Conservation (phyloP, 2,888 invertebrate species). For the Cyaniris semiargus region DNA sequence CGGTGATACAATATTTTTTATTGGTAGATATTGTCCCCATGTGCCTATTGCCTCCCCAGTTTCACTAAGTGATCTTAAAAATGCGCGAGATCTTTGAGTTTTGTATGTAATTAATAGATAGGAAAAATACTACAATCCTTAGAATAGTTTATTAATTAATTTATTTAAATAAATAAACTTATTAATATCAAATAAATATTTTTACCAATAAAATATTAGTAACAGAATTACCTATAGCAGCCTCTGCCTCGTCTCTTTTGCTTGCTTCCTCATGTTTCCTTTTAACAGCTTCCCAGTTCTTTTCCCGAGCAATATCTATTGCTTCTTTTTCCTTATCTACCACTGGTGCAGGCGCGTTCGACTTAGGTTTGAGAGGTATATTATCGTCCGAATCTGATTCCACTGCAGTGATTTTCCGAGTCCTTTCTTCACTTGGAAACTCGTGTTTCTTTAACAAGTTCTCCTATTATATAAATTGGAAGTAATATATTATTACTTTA, state of each 20-base stretch:
- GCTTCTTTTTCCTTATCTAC: constrained; percentile 76
- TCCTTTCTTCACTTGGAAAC: constrained; percentile 58
- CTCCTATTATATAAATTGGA: constrained; percentile 53
- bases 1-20: no score
- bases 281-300: constrained; percentile 79
- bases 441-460: constrained; percentile 74
- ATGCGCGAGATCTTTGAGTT: no score
- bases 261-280: constrained; percentile 79
- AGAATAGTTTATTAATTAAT: no score
- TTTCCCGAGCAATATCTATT: constrained; percentile 77
- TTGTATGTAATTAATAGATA: no score
- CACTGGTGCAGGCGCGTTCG: constrained; percentile 54
- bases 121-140: no score
- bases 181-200: no score
- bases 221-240: constrained; percentile 63
- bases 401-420: constrained; percentile 68
- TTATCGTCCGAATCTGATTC: constrained; percentile 77
- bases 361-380: constrained; percentile 67
- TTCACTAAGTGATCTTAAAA: no score
- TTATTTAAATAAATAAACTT: no score
- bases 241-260: constrained; percentile 72
- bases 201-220: not conserved
- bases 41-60: no score
- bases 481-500: constrained; percentile 34
- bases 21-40: no score